Conservation (phyloP, 2,797 vertebrate genomes). For the Poeciliopsis turneri region DNA sequence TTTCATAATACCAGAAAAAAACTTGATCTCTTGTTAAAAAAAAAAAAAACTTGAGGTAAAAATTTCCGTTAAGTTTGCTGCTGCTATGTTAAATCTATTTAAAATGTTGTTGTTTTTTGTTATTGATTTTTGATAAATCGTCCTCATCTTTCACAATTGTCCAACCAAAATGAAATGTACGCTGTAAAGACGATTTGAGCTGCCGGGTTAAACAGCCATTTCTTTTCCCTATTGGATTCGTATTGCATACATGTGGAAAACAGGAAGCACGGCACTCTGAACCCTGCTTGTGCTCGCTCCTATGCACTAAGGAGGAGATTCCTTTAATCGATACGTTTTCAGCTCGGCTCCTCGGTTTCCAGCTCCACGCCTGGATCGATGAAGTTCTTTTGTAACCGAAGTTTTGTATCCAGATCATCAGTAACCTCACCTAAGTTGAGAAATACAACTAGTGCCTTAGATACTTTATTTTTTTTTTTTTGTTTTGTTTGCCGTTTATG, state of each 20-base stretch:
- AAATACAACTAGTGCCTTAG: constrained; percentile 79
- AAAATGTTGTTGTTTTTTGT: background rate
- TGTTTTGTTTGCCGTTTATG: constrained; percentile 10
- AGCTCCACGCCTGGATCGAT: constrained; percentile 45
- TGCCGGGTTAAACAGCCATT: background rate
- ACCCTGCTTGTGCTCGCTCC: constrained; percentile 47
- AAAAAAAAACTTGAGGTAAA: background rate
- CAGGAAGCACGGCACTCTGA: constrained; percentile 52
- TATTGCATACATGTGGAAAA: constrained; percentile 32
- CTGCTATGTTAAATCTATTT: background rate
- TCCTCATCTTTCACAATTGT: background rate
- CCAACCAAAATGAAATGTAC: background rate
- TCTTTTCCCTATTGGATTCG: background rate
- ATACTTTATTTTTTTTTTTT: constrained; percentile 45
- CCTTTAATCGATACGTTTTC: constrained; percentile 62
- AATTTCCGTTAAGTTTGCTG: background rate
- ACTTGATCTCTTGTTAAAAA: background rate
- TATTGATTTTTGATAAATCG: background rate
- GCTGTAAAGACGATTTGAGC: constrained; percentile 19
- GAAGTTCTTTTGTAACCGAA: constrained; percentile 59
- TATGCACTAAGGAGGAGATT: constrained; percentile 64
- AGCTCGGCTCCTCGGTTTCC: constrained; percentile 46
- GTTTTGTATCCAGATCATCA: constrained; percentile 49
- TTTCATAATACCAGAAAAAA: background rate
- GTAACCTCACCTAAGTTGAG: constrained; percentile 56